Evolutionary conservation across 92 coral and sea anemone genomes (phyloP), one percentile per base, ranked within the genome.

Genomic region (Pocillopora grandis): DNA sequence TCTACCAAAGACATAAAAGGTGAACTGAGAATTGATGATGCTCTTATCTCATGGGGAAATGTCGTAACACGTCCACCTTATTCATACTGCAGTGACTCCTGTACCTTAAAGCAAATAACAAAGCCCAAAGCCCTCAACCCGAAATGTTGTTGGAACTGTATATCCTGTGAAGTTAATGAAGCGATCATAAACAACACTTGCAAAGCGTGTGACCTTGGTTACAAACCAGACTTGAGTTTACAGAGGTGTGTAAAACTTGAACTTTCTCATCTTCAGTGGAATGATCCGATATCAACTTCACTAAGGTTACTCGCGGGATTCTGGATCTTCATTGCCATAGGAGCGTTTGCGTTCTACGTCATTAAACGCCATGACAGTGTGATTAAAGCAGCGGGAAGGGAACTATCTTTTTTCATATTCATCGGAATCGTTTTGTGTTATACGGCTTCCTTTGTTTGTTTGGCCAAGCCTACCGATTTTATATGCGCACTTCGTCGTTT

Each of bases 361-460:
- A 79, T 58, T 31, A 83, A 90, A 52, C 87, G 87, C 9, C 78
- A 88, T 19, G 89, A 96, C 88, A 82, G 91, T 52, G 93, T 96
- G 8, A 91, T 94, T 18, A 96, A 96, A 79, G 98, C 99, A 21
- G 93, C 99, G 3, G 95, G 96, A 19, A 89, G 76, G 63, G 99
- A 96, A 72, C 94, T 96, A 76, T 88, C 91, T 42, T 83, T 76
- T 27, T 80, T 97, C 16, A 89, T 97, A 59, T 78, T 89, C 64
- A 55, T 88, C 2, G 99, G 99, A 1, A 90, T 97, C 76, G 42
- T 89, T 4, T 57, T 89, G 55, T 91, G 98, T 65, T 94, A 88
- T 78, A 68, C 85, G 55, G 88, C 94, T 5, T 86, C 98, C n/a
- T 76, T 94, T 21, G 58, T 90, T 10, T 60, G 71, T 70, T 73